These are phyloP conservation scores for Aphelenchoides fujianensis DNA, from an alignment of 1,140 invertebrate genomes.

Conservation along the genomic window DNA sequence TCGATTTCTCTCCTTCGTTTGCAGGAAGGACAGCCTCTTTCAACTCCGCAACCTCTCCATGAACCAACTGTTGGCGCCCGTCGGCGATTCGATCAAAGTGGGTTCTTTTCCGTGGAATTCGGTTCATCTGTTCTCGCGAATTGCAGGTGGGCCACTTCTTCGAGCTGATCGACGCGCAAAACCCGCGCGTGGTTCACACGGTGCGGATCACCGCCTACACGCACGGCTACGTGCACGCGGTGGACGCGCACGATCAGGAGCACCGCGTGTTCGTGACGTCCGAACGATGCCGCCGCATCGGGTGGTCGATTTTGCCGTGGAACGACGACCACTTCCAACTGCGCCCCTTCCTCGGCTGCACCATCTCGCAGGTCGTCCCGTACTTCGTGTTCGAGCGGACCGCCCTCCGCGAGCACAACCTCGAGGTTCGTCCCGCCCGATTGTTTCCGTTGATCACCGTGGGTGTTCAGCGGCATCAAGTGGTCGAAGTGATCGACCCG, in stretches of 20 bases:
- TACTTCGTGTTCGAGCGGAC: background rate
- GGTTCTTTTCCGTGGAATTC: too few relatives aligned
- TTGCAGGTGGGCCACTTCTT: background rate
- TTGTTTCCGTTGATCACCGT: background rate
- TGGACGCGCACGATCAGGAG: background rate
- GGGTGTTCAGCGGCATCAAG: too few relatives aligned
- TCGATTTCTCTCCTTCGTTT: background rate
- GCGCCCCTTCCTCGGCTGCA: background rate
- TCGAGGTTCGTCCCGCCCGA: background rate
- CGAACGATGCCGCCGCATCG: background rate
- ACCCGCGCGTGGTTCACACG: slow-evolving; percentile 3
- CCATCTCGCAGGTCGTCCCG: background rate
- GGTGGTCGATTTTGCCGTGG: background rate
- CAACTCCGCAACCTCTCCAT: background rate
- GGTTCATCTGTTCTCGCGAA: background rate
- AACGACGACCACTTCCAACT: slow-evolving; percentile 7
- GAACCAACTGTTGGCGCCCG: background rate
- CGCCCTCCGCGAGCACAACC: background rate
- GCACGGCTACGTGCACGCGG: background rate
- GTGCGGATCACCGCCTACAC: background rate
- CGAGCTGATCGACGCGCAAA: background rate
- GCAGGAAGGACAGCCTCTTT: background rate
- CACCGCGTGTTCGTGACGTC: background rate
- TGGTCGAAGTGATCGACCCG: slow-evolving; percentile 9
- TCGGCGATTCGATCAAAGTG: background rate